A percentile compares a stretch with the other conserved stretches of the same genome.
These are phyloP conservation scores for Hypotaenidia philippensis DNA, from an alignment of 2,797 vertebrate species.

Conservation along the genomic window DNA sequence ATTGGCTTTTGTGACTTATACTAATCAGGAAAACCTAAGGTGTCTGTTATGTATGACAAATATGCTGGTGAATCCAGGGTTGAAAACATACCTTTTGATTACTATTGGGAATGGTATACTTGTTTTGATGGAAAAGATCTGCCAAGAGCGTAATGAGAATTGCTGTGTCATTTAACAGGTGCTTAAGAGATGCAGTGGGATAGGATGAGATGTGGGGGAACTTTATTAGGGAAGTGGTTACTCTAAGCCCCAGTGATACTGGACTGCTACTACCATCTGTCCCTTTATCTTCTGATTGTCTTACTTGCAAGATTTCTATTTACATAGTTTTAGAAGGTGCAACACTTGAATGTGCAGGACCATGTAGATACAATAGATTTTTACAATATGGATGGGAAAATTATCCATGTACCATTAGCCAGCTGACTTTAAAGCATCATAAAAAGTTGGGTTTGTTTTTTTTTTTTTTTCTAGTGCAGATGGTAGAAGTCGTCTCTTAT, in stretches of 20 bases:
- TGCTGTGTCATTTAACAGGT: slow-evolving; percentile 10
- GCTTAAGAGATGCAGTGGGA: background rate
- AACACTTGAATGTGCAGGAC: background rate
- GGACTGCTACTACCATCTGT: background rate
- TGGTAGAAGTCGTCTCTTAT: background rate
- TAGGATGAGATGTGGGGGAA: background rate
- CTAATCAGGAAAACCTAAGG: background rate
- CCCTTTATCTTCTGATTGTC: background rate
- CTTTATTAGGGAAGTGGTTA: background rate
- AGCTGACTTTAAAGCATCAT: background rate
- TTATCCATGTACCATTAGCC: background rate
- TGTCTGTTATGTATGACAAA: background rate
- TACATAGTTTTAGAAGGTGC: background rate
- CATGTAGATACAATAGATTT: background rate
- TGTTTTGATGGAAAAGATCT: background rate
- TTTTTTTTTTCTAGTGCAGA: background rate
- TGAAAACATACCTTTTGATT: slow-evolving; percentile 26
- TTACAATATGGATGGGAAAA: background rate
- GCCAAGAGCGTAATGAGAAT: background rate
- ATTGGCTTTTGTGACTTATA: background rate
- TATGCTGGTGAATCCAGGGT: background rate
- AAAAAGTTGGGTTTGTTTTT: background rate
- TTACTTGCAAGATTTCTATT: background rate
- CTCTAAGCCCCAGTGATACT: background rate
- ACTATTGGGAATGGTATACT: background rate